Evolutionary conservation across 2,888 invertebrate genomes (phyloP).

Genomic region (Fabriciana adippe): DNA sequence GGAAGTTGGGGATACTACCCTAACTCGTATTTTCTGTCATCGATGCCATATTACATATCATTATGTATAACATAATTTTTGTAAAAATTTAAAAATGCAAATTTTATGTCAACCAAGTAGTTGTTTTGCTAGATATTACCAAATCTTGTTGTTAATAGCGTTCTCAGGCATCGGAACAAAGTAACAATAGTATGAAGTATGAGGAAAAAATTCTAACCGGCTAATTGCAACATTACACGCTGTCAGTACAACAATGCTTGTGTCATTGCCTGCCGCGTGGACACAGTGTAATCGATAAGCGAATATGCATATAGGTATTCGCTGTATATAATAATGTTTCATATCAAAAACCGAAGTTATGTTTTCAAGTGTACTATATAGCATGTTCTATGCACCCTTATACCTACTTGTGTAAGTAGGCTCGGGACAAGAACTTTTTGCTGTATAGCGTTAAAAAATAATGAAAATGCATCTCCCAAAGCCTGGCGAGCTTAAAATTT

Average conservation of each 20-base stretch:
- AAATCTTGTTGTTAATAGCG: constrained; percentile 8
- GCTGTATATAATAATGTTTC: too few species aligned
- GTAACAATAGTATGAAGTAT: constrained; percentile 25
- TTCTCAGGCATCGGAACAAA: constrained; percentile 25
- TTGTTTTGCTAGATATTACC: constrained; percentile 7
- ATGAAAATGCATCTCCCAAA: too few species aligned
- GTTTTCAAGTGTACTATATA: too few species aligned
- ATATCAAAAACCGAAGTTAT: too few species aligned
- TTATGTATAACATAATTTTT: background rate
- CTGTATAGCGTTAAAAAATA: too few species aligned
- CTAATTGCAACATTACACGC: constrained; percentile 31
- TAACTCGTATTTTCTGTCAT: too few species aligned
- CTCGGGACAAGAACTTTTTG: too few species aligned
- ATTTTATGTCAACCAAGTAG: background rate
- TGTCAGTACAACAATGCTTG: constrained; percentile 30
- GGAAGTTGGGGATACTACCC: too few species aligned
- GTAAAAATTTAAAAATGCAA: background rate
- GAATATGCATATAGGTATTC: background rate
- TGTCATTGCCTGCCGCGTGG: constrained; percentile 3
- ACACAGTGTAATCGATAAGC: constrained; percentile 6
- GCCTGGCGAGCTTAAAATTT: too few species aligned
- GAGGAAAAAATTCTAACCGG: constrained; percentile 33
- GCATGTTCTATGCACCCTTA: background rate
- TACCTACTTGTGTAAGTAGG: background rate
- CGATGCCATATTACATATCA: too few species aligned